Percentiles rank a stretch among this genome's conserved stretches.
Evolutionary conservation across 2,888 invertebrate species (phyloP).

Genomic region (Ichneumoninae sp.): DNA sequence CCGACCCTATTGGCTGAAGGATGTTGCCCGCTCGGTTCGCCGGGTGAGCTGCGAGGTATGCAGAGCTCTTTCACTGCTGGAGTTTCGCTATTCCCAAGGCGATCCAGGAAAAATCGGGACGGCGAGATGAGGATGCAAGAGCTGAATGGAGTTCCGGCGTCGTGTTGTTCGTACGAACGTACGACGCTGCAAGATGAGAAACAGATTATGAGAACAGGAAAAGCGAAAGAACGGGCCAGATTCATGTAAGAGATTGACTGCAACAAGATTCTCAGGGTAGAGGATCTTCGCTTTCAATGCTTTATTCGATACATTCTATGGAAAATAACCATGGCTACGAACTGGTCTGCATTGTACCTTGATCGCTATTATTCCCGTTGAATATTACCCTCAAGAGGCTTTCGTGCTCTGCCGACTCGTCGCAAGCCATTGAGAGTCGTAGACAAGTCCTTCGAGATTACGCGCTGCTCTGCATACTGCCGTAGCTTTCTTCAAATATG

Average conservation of each 20-base stretch:
- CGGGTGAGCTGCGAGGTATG: background rate
- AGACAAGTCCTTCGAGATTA: background rate
- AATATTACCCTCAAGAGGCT: background rate
- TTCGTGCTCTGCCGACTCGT: background rate
- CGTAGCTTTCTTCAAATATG: no score
- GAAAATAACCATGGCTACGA: background rate
- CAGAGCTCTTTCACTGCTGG: conserved; percentile 8
- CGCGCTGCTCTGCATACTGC: background rate
- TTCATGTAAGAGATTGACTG: background rate
- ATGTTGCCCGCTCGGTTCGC: background rate
- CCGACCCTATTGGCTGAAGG: conserved; percentile 37
- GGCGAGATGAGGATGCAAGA: conserved; percentile 1
- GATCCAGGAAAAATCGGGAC: conserved; percentile 25
- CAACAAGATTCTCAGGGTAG: background rate
- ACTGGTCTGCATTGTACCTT: background rate
- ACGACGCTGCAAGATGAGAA: background rate
- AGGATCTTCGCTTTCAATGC: background rate
- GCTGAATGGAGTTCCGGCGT: background rate
- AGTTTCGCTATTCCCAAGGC: conserved; percentile 8
- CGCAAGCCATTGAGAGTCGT: background rate
- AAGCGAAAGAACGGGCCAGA: background rate
- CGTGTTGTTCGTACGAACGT: background rate
- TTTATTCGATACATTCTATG: background rate
- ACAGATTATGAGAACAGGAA: background rate
- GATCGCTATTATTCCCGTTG: background rate